A percentile compares a stretch with the other conserved stretches of the same genome.
phyloP scores from a whole-genome alignment of 2,888 invertebrate species.

The Eugnorisma glareosa region DNA sequence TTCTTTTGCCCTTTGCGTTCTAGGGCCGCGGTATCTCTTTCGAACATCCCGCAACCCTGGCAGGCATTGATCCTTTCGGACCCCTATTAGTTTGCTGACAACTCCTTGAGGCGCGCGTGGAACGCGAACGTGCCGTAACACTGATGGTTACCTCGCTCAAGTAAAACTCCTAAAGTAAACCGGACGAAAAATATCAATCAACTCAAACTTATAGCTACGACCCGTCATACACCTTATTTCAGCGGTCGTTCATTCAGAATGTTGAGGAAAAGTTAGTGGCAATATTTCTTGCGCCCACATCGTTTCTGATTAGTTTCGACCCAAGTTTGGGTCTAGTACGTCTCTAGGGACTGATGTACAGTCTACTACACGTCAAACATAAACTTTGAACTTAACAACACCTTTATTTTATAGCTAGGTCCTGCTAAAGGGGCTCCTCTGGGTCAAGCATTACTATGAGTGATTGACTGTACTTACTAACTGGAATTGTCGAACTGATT shows the following conservation, averaged over 20 bases:
- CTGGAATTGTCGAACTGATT: background rate
- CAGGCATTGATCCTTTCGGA: too few species aligned
- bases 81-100: too few species aligned
- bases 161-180: background rate
- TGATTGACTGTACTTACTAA: background rate
- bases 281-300: slow-evolving; percentile 22
- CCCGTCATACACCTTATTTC: slow-evolving; percentile 9
- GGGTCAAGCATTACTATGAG: background rate
- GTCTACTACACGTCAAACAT: background rate
- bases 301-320: slow-evolving; percentile 38
- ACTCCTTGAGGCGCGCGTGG: too few species aligned
- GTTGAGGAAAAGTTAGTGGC: slow-evolving; percentile 10
- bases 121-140: too few species aligned
- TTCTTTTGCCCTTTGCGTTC: too few species aligned
- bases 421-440: background rate
- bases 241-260: slow-evolving; percentile 15
- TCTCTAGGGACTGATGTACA: slow-evolving; percentile 29
- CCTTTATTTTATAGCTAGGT: background rate
- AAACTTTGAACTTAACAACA: background rate
- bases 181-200: background rate
- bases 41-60: too few species aligned
- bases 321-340: background rate
- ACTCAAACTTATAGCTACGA: background rate
- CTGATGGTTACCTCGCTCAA: background rate
- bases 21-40: too few species aligned